Evolutionary conservation across 1,140 invertebrate genomes (phyloP).

Genomic region (Drosophila miranda): DNA sequence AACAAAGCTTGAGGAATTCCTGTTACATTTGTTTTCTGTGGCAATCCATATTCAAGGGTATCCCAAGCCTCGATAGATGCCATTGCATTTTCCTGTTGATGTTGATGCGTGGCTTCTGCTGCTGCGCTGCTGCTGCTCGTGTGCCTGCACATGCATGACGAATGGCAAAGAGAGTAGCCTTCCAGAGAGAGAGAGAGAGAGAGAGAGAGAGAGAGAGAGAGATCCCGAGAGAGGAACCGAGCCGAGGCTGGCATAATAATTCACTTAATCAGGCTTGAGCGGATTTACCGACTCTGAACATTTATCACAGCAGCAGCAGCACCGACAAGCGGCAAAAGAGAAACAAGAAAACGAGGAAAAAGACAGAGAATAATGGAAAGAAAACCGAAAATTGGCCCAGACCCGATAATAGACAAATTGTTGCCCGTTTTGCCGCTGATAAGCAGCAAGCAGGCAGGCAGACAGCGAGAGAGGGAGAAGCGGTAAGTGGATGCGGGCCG

Average conservation of each 20-base stretch:
- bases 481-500: slow-evolving; percentile 71
- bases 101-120: slow-evolving; percentile 58
- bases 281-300: slow-evolving; percentile 61
- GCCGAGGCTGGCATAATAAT: slow-evolving; percentile 57
- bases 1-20: too few species aligned
- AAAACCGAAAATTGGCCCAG: slow-evolving; percentile 48
- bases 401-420: slow-evolving; percentile 73
- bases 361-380: slow-evolving; percentile 1
- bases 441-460: slow-evolving; percentile 46
- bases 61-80: slow-evolving; percentile 4
- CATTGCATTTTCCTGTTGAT: slow-evolving; percentile 5
- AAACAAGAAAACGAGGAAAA: not conserved
- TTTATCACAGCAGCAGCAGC: slow-evolving; percentile 36
- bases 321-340: too few species aligned
- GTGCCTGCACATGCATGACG: slow-evolving; percentile 51
- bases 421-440: slow-evolving; percentile 65
- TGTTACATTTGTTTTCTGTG: too few species aligned
- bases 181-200: slow-evolving; percentile 6
- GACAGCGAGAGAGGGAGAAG: slow-evolving; percentile 4
- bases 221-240: slow-evolving; percentile 10
- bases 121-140: slow-evolving; percentile 55
- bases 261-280: slow-evolving; percentile 77
- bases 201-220: slow-evolving; percentile 13
- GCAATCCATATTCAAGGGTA: too few species aligned
- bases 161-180: slow-evolving; percentile 39